Evolutionary conservation across 2,797 vertebrate species (phyloP).

Genomic region (Sciaenops ocellatus): DNA sequence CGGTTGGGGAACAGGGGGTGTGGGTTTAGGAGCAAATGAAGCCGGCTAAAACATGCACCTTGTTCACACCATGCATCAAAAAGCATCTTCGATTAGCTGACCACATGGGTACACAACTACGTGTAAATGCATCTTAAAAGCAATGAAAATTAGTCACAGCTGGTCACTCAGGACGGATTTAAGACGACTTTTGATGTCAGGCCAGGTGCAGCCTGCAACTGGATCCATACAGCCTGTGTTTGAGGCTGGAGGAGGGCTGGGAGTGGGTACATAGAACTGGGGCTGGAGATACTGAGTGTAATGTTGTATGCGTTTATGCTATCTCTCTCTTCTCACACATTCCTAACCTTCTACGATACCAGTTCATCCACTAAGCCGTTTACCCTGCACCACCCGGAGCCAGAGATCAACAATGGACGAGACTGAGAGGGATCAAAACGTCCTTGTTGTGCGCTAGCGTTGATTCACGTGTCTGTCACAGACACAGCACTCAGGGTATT

Average conservation of each 20-base stretch:
- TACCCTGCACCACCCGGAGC: conserved; percentile 60
- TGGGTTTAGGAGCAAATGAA: background rate
- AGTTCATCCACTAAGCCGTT: conserved; percentile 69
- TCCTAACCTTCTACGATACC: conserved; percentile 35
- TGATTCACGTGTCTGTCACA: conserved; percentile 28
- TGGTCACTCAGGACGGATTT: conserved; percentile 5
- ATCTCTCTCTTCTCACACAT: conserved; percentile 46
- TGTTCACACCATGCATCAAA: background rate
- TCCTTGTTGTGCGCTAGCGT: conserved; percentile 35
- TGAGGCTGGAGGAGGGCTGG: background rate
- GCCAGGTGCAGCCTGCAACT: background rate
- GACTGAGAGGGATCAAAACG: conserved; percentile 53
- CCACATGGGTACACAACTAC: background rate
- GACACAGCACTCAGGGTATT: conserved; percentile 11
- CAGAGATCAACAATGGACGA: conserved; percentile 61
- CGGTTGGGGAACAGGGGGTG: background rate
- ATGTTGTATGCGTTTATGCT: conserved; percentile 12
- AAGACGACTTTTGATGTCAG: conserved; percentile 2
- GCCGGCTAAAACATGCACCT: background rate
- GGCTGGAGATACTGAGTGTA: background rate
- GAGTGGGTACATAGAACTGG: background rate
- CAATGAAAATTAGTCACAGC: background rate
- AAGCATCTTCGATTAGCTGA: background rate
- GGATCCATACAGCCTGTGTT: conserved; percentile 8
- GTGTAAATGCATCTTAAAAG: background rate